These are phyloP conservation scores for Globicephala melas DNA, from an alignment of 2,113 vertebrate species.

Conservation along the genomic window DNA sequence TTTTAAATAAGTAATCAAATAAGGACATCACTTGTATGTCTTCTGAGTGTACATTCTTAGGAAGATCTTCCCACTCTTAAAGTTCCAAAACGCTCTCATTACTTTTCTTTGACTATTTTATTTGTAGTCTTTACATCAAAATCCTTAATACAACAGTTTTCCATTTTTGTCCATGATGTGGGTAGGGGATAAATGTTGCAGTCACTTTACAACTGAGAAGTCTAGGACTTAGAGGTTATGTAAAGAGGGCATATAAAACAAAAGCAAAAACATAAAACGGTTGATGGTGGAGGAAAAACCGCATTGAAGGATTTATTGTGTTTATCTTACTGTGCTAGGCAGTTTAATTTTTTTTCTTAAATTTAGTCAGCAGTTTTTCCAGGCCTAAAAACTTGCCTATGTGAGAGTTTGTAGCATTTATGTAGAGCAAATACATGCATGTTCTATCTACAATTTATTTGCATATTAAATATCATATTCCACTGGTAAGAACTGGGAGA, in stretches of 20 bases:
- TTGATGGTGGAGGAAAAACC: not conserved
- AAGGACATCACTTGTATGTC: not conserved
- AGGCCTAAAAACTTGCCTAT: not conserved
- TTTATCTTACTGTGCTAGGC: not conserved
- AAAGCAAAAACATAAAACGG: not conserved
- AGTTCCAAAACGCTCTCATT: not conserved
- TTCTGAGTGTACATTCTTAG: not conserved
- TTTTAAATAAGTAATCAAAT: not conserved
- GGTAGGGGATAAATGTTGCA: not conserved
- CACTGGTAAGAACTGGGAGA: not conserved
- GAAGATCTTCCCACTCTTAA: not conserved
- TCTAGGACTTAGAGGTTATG: not conserved
- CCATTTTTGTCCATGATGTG: not conserved
- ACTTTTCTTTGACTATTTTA: not conserved
- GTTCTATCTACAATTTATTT: not conserved
- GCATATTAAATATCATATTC: not conserved
- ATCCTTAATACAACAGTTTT: not conserved
- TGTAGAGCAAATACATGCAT: not conserved
- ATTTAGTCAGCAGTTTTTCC: not conserved
- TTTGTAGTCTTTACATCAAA: not conserved
- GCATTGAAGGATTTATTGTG: not conserved
- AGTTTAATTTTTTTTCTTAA: conserved; percentile 7
- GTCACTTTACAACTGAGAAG: not conserved
- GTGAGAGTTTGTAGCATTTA: not conserved
- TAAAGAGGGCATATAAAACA: not conserved